These are phyloP conservation scores for Maniola hyperantus DNA, from an alignment of 2,888 invertebrate genomes.

Conservation along the genomic window DNA sequence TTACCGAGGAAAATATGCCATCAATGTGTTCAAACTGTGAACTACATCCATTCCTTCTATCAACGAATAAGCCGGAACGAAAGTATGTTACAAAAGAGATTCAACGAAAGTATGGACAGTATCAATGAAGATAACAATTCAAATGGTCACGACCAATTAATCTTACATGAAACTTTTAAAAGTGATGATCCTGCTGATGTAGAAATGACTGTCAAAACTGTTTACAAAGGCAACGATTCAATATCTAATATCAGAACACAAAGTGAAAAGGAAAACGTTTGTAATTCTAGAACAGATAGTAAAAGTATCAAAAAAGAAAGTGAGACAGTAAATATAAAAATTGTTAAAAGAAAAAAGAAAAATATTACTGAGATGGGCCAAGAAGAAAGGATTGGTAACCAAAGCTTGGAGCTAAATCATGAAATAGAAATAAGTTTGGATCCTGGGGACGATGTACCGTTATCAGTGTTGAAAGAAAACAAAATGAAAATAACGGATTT, in stretches of 20 bases:
- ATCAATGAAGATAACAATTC: constrained; percentile 20
- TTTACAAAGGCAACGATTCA: not conserved
- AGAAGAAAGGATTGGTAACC: not conserved
- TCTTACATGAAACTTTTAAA: constrained; percentile 17
- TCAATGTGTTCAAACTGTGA: constrained; percentile 50
- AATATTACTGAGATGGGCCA: not conserved
- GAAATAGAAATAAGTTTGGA: not conserved
- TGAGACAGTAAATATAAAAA: not conserved
- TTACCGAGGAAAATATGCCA: constrained; percentile 56
- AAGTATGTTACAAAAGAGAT: constrained; percentile 44
- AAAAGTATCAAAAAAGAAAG: not conserved
- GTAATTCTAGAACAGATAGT: not conserved
- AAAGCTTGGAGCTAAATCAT: constrained; percentile 1
- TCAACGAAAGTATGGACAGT: constrained; percentile 13
- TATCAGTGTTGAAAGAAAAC: constrained; percentile 18
- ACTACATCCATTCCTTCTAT: constrained; percentile 49
- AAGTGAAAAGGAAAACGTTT: not conserved
- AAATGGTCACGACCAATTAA: constrained; percentile 17
- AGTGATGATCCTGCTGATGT: not conserved
- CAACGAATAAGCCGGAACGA: constrained; percentile 51
- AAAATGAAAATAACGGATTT: not conserved
- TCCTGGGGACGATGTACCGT: constrained; percentile 4
- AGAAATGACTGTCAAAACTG: constrained; percentile 17
- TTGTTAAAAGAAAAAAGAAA: not conserved
- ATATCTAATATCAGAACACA: not conserved